Conservation (phyloP, 2,888 invertebrate genomes). For the Cheilosia scutellata region DNA sequence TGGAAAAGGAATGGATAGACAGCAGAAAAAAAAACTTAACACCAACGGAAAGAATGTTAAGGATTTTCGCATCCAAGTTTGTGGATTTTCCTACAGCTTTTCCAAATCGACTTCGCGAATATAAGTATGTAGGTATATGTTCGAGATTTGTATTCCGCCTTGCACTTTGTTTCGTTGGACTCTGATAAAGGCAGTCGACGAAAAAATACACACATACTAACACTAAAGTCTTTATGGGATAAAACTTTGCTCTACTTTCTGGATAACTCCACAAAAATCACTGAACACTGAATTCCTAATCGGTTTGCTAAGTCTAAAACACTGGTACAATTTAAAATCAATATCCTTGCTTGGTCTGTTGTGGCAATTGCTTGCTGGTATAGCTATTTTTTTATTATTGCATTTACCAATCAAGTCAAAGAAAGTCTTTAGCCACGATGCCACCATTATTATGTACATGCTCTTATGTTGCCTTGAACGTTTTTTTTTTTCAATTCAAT, state of each 20-base stretch:
- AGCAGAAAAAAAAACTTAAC: constrained; percentile 11
- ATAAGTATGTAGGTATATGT: constrained; percentile 4
- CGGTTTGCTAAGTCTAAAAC: constrained; percentile 32
- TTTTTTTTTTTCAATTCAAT: too few species aligned
- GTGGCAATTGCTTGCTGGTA: constrained; percentile 1
- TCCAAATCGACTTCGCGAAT: constrained; percentile 21
- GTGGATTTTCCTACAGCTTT: constrained; percentile 29
- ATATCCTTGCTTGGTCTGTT: constrained; percentile 10
- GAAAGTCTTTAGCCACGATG: background rate
- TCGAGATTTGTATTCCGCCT: constrained; percentile 28
- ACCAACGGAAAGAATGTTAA: constrained; percentile 19
- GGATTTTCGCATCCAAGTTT: constrained; percentile 24
- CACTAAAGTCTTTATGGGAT: constrained; percentile 12
- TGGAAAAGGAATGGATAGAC: constrained; percentile 23
- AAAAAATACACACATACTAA: background rate
- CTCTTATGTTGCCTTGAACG: background rate
- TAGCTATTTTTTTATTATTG: background rate
- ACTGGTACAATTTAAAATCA: constrained; percentile 42
- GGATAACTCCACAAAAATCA: constrained; percentile 29
- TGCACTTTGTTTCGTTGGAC: constrained; percentile 14
- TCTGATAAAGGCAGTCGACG: background rate
- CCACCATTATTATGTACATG: background rate
- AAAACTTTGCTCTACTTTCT: constrained; percentile 21
- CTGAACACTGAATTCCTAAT: constrained; percentile 50
- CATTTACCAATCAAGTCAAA: background rate